Conservation (phyloP, 2,113 vertebrate genomes). For the Tyrannus savana region DNA sequence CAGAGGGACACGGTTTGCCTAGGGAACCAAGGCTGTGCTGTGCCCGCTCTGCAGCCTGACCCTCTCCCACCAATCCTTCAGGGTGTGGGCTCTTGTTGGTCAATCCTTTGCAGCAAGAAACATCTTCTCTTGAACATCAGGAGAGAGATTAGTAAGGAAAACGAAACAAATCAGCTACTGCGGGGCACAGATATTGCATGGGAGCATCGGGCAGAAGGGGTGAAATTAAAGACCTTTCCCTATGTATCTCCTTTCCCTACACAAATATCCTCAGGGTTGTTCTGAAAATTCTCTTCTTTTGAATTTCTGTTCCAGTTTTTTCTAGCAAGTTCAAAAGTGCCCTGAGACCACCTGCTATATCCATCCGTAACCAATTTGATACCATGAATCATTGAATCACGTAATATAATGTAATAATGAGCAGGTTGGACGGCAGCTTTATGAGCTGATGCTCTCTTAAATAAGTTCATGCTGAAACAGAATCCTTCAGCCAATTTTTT, state of each 20-base stretch:
- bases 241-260: not conserved
- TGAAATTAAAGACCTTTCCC: not conserved
- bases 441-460: slow-evolving; percentile 42
- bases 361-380: not conserved
- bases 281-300: not conserved
- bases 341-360: not conserved
- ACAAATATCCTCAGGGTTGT: not conserved
- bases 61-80: accelerated
- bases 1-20: accelerated
- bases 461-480: slow-evolving; percentile 32
- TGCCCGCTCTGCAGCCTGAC: accelerated
- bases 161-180: accelerated
- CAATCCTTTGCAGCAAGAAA: not conserved
- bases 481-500: slow-evolving; percentile 37
- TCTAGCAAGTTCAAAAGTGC: not conserved
- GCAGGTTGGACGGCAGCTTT: slow-evolving; percentile 24
- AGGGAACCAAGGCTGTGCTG: accelerated
- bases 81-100: accelerated
- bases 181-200: not conserved
- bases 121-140: accelerated
- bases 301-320: not conserved
- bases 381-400: slow-evolving; percentile 4
- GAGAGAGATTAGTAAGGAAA: not conserved
- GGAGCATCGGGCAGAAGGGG: accelerated
- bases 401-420: slow-evolving; percentile 15